These are phyloP conservation scores for Pseudopodoces humilis DNA, from an alignment of 2,113 vertebrate species.

Conservation along the genomic window DNA sequence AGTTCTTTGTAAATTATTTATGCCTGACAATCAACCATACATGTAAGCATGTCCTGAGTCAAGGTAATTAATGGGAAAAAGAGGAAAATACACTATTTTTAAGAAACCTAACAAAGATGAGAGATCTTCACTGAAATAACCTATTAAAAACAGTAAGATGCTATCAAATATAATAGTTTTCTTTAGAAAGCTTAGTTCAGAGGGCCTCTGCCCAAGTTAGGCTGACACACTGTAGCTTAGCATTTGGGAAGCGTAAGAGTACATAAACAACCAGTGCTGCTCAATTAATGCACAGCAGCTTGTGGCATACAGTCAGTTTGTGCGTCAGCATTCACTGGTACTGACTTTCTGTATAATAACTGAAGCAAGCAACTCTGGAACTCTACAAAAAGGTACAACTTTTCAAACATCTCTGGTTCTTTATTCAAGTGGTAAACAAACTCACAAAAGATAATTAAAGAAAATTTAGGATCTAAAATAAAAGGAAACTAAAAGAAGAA, in stretches of 20 bases:
- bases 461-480: not conserved
- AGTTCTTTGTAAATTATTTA: not conserved
- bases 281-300: not conserved
- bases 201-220: not conserved
- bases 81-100: not conserved
- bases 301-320: not conserved
- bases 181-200: not conserved
- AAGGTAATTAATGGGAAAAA: not conserved
- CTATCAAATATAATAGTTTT: not conserved
- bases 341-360: not conserved
- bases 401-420: not conserved
- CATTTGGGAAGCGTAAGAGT: not conserved
- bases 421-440: not conserved
- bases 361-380: not conserved
- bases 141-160: not conserved
- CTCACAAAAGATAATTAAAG: not conserved
- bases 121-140: not conserved
- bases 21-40: not conserved
- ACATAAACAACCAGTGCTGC: not conserved
- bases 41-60: not conserved
- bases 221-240: not conserved
- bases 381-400: not conserved
- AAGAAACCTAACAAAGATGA: not conserved
- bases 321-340: not conserved
- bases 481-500: not conserved